Evolutionary conservation across 2,797 vertebrate species (phyloP), one percentile per base, ranked within the genome.

Genomic region (Pseudochirops corinnae): DNA sequence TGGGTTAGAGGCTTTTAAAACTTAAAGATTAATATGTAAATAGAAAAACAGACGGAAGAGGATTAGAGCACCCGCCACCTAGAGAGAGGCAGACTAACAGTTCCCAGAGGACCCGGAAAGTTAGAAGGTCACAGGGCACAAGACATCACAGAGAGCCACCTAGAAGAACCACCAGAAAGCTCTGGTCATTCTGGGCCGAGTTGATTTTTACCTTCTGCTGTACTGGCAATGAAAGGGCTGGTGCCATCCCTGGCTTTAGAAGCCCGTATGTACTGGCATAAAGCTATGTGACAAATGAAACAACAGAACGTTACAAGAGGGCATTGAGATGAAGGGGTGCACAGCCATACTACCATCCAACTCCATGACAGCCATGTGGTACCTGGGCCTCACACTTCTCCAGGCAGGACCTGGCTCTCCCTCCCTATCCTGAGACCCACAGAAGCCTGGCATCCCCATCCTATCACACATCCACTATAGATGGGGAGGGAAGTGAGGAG

Each of bases 191-290:
- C 97, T 98, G 96, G 90, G 0, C 96, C 97, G 92, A 95, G 96
- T 95, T 98, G 97, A 98, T 98, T 98, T 99, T 99, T 99, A 99
- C 99, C 99, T 99, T 99, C 99, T 96, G 99, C 98, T 98, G 99
- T 98, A 99, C 98, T 98, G 97, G 99, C 99, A 99, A 99, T 99
- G 98, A 99, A 99, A 99, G 99, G 98, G 99, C 99, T 99, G 99
- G 99, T 99, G 99, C 99, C 99, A 99, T 99, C 99, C 99, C 99
- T 99, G 99, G 99, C 99, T 99, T 99, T 99, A 99, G 99, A 99
- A 99, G 99, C 99, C 98, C 99, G 99, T 99, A 99, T 99, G 99
- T 99, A 99, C 99, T 99, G 99, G 99, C 99, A 99, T 99, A 99
- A 99, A 98, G 99, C 99, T 99, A 99, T 98, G 99, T 99, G 99